These are phyloP conservation scores for Lampris megalopsis DNA, from an alignment of 2,113 vertebrate genomes.

Conservation along the genomic window DNA sequence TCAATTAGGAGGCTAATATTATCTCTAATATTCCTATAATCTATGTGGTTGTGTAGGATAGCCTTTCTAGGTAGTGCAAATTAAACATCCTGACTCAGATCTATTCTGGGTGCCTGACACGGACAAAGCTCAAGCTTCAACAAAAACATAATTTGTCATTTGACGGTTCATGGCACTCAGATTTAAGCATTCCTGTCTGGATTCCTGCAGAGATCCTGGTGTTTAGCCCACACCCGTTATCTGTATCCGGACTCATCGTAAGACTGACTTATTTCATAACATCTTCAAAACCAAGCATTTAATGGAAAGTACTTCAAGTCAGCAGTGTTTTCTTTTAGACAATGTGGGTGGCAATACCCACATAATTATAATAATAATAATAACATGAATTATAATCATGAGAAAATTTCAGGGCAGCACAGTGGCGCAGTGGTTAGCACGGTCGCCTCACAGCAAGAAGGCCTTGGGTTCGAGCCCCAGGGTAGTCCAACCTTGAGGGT, in stretches of 20 bases:
- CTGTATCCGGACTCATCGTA: neutral
- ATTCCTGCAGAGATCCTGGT: slow-evolving; percentile 31
- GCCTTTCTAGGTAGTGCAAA: too few species aligned
- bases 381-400: too few species aligned
- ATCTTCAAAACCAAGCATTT: slow-evolving; percentile 11
- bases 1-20: neutral
- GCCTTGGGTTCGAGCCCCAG: too few species aligned
- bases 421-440: too few species aligned
- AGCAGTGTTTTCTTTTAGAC: neutral
- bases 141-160: neutral
- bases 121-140: slow-evolving; percentile 11
- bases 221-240: slow-evolving; percentile 32
- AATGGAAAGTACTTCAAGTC: neutral
- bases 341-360: neutral
- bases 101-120: neutral
- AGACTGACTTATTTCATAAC: slow-evolving; percentile 18
- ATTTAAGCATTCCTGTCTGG: neutral
- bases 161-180: slow-evolving; percentile 11
- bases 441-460: too few species aligned
- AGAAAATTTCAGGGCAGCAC: too few species aligned
- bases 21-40: neutral
- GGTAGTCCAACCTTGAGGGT: too few species aligned
- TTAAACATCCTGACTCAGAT: slow-evolving; percentile 6
- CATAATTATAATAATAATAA: too few species aligned
- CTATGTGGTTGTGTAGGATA: neutral